phyloP scores from a whole-genome alignment of 2,888 invertebrate species.

The Torymus aiolomorphi region DNA sequence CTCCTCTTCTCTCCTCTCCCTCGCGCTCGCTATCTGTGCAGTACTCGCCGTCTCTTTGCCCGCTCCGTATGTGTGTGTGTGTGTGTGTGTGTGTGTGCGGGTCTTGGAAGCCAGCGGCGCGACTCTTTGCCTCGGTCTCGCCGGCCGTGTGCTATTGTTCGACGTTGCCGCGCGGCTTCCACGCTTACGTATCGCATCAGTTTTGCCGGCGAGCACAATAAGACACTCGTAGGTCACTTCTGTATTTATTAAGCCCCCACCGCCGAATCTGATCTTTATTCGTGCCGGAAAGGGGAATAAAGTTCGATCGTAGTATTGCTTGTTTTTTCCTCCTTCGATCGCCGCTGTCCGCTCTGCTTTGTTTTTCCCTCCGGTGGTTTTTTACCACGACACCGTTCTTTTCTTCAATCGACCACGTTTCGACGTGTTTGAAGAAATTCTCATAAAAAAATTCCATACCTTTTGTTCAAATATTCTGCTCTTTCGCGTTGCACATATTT shows the following conservation, averaged over 20 bases:
- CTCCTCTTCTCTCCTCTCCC: neutral
- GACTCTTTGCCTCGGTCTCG: slow-evolving; percentile 37
- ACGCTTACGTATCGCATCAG: slow-evolving; percentile 72
- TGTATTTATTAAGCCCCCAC: slow-evolving; percentile 51
- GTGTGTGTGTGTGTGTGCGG: neutral
- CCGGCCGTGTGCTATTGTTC: slow-evolving; percentile 66
- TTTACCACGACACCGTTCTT: too few relatives aligned
- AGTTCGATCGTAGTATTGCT: slow-evolving; percentile 22
- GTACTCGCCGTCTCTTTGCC: neutral
- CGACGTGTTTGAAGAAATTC: too few relatives aligned
- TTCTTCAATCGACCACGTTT: too few relatives aligned
- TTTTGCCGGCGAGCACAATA: slow-evolving; percentile 61
- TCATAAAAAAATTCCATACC: too few relatives aligned
- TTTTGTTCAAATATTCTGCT: too few relatives aligned
- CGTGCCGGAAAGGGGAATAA: slow-evolving; percentile 22
- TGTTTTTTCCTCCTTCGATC: slow-evolving; percentile 17
- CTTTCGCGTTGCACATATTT: too few relatives aligned
- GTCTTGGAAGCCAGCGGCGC: slow-evolving; percentile 17
- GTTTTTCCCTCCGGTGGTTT: too few relatives aligned
- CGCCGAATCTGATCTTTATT: slow-evolving; percentile 38
- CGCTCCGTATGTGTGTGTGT: slow-evolving; percentile 2
- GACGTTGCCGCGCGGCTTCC: slow-evolving; percentile 65
- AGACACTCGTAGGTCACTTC: slow-evolving; percentile 57
- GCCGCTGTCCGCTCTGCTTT: too few relatives aligned
- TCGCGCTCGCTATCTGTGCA: neutral